Base-by-base conservation (phyloP, 1,140 invertebrate genomes). In the Caenorhabditis briggsae region DNA sequence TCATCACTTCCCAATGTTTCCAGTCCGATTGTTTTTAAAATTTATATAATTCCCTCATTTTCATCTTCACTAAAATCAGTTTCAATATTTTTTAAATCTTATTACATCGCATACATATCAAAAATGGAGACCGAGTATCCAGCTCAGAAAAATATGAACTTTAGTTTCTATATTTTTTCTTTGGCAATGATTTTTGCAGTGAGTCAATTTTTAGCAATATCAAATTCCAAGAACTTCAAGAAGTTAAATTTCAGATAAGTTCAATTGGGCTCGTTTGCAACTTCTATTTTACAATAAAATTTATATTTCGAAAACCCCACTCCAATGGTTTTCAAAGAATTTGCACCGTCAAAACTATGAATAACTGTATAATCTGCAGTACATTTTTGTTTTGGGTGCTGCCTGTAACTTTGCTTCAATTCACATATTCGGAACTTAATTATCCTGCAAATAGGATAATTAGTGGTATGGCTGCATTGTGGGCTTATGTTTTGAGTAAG, bases 401-500 rank as follows among this genome's bases (percentile, higher is more conserved):
- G 1, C 59, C 59, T 25, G 23, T 61, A 23, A 61, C 59, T 1
- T 61, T 61, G 11, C 11, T 25, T 1, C 9, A 11, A 2, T 25
- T 12, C 23, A 61, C 20, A 8, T 61, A 61, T 25, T 33, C 23
- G 0, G 59, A 61, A 61, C 14, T 61, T 3, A 61, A 61, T 23
- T 61, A 61, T 25, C 3, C 23, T 61, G 59, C 59, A 12, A 61
- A 61, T 12, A 23, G 59, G 14, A 20, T 61, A 7, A 12, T 61
- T 8, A 61, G 59, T 61, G 59, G 20, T 12, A 61, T 61, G 3
- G 23, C 59, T 20, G 59, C 59, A 12, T 25, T 33, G 23, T 61
- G 59, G 59, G 59, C 59, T 11, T 61, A 61, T 61, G 11, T 61
- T 25, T 25, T 61, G 23, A 61, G 59, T 61, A 25, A 14, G 59